A percentile compares a stretch with the other conserved stretches of the same genome.
phyloP scores from a whole-genome alignment of 2,797 vertebrate species.

The Lithobates pipiens region DNA sequence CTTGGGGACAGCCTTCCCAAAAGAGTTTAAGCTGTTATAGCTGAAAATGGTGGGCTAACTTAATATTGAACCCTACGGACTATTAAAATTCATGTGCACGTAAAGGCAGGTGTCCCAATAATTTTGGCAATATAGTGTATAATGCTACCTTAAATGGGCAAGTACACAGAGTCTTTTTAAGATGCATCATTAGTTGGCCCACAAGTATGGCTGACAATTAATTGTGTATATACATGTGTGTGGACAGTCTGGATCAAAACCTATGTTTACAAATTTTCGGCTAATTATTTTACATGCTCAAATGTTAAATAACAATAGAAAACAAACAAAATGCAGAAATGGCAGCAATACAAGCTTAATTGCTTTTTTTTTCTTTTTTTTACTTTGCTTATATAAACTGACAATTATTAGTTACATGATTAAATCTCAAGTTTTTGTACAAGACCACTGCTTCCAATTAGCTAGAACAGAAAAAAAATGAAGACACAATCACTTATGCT shows the following conservation, averaged over 20 bases:
- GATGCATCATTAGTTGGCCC: too few species aligned
- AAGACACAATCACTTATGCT: background rate
- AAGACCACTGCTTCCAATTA: slow-evolving; percentile 29
- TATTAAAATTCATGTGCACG: too few species aligned
- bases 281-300: background rate
- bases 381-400: background rate
- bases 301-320: background rate
- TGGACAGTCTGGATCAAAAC: background rate
- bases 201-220: too few species aligned
- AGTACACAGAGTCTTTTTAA: too few species aligned
- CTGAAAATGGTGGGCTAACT: too few species aligned
- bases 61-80: too few species aligned
- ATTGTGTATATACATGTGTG: background rate
- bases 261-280: background rate
- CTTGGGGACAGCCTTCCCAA: too few species aligned
- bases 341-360: background rate
- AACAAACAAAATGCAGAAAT: background rate
- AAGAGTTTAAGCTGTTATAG: too few species aligned
- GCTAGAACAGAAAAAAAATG: background rate
- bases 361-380: too few species aligned
- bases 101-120: too few species aligned
- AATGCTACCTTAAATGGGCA: too few species aligned
- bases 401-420: background rate
- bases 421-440: background rate
- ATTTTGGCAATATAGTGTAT: too few species aligned